Evolutionary conservation across 2,888 invertebrate species (phyloP), one percentile per base, ranked within the genome.

Genomic region (Exocentrus adspersus): DNA sequence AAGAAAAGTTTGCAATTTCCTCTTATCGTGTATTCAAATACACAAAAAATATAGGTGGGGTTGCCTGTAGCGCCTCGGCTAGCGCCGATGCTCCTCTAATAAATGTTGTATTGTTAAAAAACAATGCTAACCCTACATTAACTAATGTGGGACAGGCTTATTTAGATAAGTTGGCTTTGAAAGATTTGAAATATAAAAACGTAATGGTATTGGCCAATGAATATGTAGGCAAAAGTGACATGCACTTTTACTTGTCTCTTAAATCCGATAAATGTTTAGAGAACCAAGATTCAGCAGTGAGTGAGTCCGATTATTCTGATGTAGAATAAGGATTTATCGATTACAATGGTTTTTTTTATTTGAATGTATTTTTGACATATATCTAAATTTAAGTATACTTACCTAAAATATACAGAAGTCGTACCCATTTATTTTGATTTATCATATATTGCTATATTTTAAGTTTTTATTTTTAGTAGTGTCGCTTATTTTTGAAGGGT

Each of bases 41-140:
- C 24, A 28, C 9, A 28, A 5, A 28, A 5, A 5, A 28, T n/a
- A 28, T 7, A 28, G 6, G 28, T 28, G 28, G 28, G 28, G 28
- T 28, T 28, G 28, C 28, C 28, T 28, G 1, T 28, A 28, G 1
- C 28, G 28, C 28, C 28, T 28, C 9, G 30, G 9, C 2, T 30
- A 30, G 30, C 9, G 7, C 1, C 7, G 9, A 2, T 30, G 30
- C 9, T 30, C 2, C 7, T 28, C 28, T 28, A 28, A 28, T 7
- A 28, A 28, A 28, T 28, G 5, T 1, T 28, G 9, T 28, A 28
- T 28, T 51, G 4, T 51, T 51, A 10, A 51, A 20, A 51, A 51
- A 51, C n/a, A 51, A 51, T 21, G 19, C 24, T 24, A 51, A 51
- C 28, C 51, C 51, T 20, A 51, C 19, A 20, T 51, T 51, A 51